Base-by-base conservation (phyloP, 2,113 vertebrate genomes). In the Oceanodroma tethys region DNA sequence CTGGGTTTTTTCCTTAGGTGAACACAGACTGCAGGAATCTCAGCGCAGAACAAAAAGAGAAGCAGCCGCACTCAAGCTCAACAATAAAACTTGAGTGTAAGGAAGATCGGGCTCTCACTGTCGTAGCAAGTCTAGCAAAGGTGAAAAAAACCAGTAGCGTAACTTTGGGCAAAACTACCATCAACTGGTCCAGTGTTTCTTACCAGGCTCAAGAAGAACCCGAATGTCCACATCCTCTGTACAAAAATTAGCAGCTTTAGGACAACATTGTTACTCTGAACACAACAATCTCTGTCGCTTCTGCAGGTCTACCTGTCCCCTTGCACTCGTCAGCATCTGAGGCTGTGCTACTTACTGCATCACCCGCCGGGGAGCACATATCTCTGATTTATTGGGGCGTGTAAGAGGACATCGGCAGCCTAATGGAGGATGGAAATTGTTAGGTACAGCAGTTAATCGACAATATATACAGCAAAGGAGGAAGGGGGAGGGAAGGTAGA, bases 201-300 rank as follows among this genome's bases (percentile, higher is more conserved):
- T 80, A 76, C 40, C n/a, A 70, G 95, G 88, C 88, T 80, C 76
- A 43, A 59, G 80, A 62, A 92, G 86, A 93, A 65, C 85, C 85
- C n/a, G 9, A 89, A 93, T 20, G 48, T 76, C 52, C 93, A 81
- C 95, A 88, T 91, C 82, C 95, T 95, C 91, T 88, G 90, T 93
- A 78, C 48, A 93, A 91, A 91, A 92, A 76, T 88, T 72, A 97
- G 96, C 96, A 98, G 97, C 97, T 95, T 97, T 88, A 96, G 81
- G 87, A 96, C 94, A 97, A 94, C 95, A 76, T 95, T 55, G 78
- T 90, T 95, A 86, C 72, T 88, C 83, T 73, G 92, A 95, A 91
- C 70, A 81, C 65, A 74, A 86, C 88, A 62, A 62, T 47, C 75
- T 90, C 88, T 63, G 84, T 80, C 2, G 5, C 76, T 94, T 94